Conservation (phyloP, 2,888 invertebrate species). For the Philopedon plagiatum region DNA sequence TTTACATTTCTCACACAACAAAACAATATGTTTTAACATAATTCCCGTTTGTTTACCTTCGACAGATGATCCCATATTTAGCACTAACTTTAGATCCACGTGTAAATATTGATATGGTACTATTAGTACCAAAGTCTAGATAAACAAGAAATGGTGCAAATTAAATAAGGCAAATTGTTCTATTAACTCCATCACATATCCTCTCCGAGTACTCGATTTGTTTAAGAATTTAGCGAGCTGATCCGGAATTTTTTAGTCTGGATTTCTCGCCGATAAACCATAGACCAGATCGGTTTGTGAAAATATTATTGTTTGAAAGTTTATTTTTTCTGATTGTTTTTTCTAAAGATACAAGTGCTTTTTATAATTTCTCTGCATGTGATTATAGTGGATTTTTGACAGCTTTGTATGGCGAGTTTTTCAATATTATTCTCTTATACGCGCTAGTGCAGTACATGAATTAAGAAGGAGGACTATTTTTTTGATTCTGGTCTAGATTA, state of each 20-base stretch:
- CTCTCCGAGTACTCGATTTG: not conserved
- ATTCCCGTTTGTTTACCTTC: not conserved
- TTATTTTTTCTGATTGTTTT: not conserved
- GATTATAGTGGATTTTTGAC: too few species aligned
- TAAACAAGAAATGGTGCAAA: slow-evolving; percentile 15
- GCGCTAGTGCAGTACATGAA: too few species aligned
- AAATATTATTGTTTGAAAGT: not conserved
- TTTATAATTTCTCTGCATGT: too few species aligned
- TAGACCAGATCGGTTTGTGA: not conserved
- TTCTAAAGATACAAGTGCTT: not conserved
- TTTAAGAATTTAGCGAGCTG: slow-evolving; percentile 1
- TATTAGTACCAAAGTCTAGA: slow-evolving; percentile 14
- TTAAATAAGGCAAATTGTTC: slow-evolving; percentile 19
- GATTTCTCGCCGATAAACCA: not conserved
- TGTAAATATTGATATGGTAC: slow-evolving; percentile 14
- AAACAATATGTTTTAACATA: not conserved
- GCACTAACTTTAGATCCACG: not conserved
- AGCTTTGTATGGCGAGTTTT: too few species aligned
- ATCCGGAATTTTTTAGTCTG: not conserved
- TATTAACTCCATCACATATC: not conserved
- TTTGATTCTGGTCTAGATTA: too few species aligned
- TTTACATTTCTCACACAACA: not conserved
- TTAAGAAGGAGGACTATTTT: too few species aligned
- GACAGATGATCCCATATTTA: slow-evolving; percentile 6
- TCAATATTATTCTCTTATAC: too few species aligned